Evolutionary conservation across 2,113 vertebrate species (phyloP).

Genomic region (Telmatochromis sp.): DNA sequence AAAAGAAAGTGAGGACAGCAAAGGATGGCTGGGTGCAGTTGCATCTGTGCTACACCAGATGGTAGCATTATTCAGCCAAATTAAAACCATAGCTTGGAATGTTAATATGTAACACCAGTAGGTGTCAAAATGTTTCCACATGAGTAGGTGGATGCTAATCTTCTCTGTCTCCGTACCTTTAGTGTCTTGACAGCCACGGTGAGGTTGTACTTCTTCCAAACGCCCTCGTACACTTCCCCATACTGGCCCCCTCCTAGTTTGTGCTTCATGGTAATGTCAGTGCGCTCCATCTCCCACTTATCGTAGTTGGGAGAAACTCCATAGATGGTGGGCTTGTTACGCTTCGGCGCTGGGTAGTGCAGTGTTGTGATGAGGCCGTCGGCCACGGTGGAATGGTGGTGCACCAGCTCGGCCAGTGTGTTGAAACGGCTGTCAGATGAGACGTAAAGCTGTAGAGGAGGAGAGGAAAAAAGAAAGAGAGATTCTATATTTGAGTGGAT

Average conservation of each 20-base stretch:
- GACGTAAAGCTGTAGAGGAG: constrained; percentile 83
- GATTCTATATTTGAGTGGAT: background rate
- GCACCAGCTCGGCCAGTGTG: constrained; percentile 93
- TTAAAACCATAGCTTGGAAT: background rate
- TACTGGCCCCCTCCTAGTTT: constrained; percentile 97
- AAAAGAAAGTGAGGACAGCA: background rate
- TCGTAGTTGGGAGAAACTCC: constrained; percentile 97
- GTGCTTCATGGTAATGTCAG: constrained; percentile 99
- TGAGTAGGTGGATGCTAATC: background rate
- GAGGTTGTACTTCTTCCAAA: constrained; percentile 98
- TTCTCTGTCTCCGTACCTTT: constrained; percentile 73
- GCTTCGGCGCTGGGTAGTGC: constrained; percentile 95
- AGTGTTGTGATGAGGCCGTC: constrained; percentile 97
- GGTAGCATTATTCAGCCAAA: constrained; percentile 27
- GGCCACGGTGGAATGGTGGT: constrained; percentile 93
- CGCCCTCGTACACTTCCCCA: constrained; percentile 95
- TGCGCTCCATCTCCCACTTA: constrained; percentile 99
- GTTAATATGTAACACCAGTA: background rate
- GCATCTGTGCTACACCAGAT: constrained; percentile 16
- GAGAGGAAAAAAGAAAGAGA: background rate
- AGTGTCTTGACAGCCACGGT: constrained; percentile 96
- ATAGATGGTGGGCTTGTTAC: constrained; percentile 97
- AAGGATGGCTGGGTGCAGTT: constrained; percentile 8
- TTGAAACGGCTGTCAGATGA: constrained; percentile 98
- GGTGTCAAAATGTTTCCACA: background rate